A percentile compares a stretch with the other conserved stretches of the same genome.
phyloP scores from a whole-genome alignment of 1,140 invertebrate genomes.

The Drosophila pseudoobscura region DNA sequence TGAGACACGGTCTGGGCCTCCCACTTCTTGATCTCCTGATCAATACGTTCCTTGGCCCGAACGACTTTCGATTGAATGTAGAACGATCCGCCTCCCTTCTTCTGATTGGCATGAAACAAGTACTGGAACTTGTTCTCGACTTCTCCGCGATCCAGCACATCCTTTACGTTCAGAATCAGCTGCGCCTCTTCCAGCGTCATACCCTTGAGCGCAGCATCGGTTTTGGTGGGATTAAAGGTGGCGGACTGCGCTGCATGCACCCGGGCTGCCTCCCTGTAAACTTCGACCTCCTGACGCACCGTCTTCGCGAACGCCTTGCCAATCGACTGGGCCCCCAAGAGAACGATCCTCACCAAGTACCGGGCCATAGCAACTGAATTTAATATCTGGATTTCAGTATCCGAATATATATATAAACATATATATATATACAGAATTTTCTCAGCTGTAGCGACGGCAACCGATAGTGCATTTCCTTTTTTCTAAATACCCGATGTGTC shows the following conservation, averaged over 20 bases:
- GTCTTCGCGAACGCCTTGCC: slow-evolving; percentile 58
- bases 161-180: slow-evolving; percentile 49
- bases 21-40: slow-evolving; percentile 86
- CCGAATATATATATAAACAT: too few species aligned
- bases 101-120: slow-evolving; percentile 95
- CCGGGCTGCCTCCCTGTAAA: slow-evolving; percentile 42
- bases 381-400: too few species aligned
- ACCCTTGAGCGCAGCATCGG: slow-evolving; percentile 33
- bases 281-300: slow-evolving; percentile 59
- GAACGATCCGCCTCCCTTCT: slow-evolving; percentile 95
- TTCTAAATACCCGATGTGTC: too few species aligned
- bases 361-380: slow-evolving; percentile 35
- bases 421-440: too few species aligned
- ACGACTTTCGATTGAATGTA: slow-evolving; percentile 98
- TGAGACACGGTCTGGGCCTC: slow-evolving; percentile 65
- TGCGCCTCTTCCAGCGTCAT: slow-evolving; percentile 59
- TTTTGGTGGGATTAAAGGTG: not conserved
- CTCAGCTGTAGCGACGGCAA: too few species aligned
- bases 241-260: slow-evolving; percentile 67
- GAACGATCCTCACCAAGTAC: slow-evolving; percentile 46
- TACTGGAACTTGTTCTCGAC: slow-evolving; percentile 86
- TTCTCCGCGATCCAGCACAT: slow-evolving; percentile 29
- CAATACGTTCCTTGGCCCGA: slow-evolving; percentile 95
- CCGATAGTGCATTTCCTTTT: too few species aligned
- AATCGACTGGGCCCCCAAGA: slow-evolving; percentile 41